phyloP scores from a whole-genome alignment of 1,140 invertebrate species.

The Drosophila orosa region DNA sequence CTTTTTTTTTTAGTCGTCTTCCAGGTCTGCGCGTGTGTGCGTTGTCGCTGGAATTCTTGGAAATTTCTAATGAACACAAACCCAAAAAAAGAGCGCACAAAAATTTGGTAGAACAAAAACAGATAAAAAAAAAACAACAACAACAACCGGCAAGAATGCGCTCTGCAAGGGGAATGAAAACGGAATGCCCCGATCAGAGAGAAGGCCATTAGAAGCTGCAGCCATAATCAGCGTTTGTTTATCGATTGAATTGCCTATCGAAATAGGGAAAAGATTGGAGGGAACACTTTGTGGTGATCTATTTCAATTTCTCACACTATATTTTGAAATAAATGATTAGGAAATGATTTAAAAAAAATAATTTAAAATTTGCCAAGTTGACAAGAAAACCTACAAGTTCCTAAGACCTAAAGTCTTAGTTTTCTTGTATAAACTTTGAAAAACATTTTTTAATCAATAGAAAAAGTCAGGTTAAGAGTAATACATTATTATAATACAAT shows the following conservation, averaged over 20 bases:
- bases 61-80: constrained; percentile 82
- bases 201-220: constrained; percentile 20
- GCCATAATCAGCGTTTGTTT: constrained; percentile 14
- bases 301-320: background rate
- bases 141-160: constrained; percentile 62
- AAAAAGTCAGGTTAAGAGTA: too few relatives aligned
- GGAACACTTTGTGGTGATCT: background rate
- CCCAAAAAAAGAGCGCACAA: constrained; percentile 77
- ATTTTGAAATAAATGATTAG: too few relatives aligned
- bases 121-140: constrained; percentile 12
- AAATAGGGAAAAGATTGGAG: background rate
- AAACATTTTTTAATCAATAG: too few relatives aligned
- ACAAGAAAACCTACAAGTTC: too few relatives aligned
- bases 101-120: constrained; percentile 67
- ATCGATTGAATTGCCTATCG: constrained; percentile 1
- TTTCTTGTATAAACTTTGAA: too few relatives aligned
- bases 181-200: background rate
- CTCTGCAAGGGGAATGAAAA: constrained; percentile 56
- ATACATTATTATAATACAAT: too few relatives aligned
- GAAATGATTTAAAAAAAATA: too few relatives aligned
- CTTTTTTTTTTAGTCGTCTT: constrained; percentile 1
- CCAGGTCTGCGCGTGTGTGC: constrained; percentile 49
- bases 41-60: constrained; percentile 70
- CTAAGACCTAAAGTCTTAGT: too few relatives aligned
- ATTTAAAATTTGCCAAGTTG: too few relatives aligned